Percentiles rank a stretch among this genome's conserved stretches.
Conservation (phyloP, 2,888 invertebrate species). For the Euplexia lucipara region DNA sequence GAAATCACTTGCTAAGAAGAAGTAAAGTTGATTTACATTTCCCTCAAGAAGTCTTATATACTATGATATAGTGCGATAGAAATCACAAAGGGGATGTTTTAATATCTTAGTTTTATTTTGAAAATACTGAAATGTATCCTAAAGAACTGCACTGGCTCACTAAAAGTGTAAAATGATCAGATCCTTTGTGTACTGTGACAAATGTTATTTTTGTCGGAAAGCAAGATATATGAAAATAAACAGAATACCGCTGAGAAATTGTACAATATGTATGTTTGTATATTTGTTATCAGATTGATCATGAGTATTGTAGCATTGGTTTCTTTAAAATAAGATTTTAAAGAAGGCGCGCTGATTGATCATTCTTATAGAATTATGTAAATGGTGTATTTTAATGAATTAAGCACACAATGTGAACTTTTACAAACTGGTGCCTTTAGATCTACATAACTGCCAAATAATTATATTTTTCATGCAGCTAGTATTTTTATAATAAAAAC, state of each 20-base stretch:
- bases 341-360: background rate
- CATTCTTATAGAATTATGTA: conserved; percentile 12
- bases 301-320: background rate
- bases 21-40: conserved; percentile 65
- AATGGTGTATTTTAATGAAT: conserved; percentile 13
- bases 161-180: conserved; percentile 13
- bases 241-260: conserved; percentile 10
- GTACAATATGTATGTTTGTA: conserved; percentile 52
- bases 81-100: conserved; percentile 38
- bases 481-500: conserved; percentile 55
- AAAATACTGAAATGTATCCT: conserved; percentile 29
- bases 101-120: conserved; percentile 26
- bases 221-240: conserved; percentile 8
- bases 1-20: conserved; percentile 93
- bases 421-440: conserved; percentile 48
- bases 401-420: conserved; percentile 13
- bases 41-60: conserved; percentile 14
- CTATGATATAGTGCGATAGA: conserved; percentile 31
- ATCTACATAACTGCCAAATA: conserved; percentile 48
- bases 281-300: conserved; percentile 51
- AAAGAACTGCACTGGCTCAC: conserved; percentile 22
- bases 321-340: conserved; percentile 1
- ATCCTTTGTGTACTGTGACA: conserved; percentile 21
- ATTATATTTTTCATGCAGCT: conserved; percentile 50
- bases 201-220: conserved; percentile 26